Conservation (phyloP, 1,140 invertebrate species). For the Druon quercuslanigerum region DNA sequence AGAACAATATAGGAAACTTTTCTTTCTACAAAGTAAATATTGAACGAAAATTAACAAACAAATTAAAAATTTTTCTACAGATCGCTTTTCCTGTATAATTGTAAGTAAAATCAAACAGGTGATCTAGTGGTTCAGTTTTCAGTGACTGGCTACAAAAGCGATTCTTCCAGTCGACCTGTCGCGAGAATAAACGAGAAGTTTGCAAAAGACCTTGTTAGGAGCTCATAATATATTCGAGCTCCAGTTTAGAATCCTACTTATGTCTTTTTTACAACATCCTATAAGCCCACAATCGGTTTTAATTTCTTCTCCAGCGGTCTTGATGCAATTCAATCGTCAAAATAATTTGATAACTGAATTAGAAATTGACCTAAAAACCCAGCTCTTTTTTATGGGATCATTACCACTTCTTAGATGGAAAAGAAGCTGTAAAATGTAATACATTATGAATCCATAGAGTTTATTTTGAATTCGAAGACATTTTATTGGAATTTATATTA, state of each 20-base stretch:
- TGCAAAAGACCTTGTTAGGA: not conserved
- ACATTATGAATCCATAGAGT: no score
- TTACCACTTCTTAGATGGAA: no score
- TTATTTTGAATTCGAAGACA: no score
- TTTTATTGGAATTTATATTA: no score
- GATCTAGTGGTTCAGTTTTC: conserved; percentile 49
- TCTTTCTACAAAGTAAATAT: not conserved
- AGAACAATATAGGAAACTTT: not conserved
- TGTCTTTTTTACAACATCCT: not conserved
- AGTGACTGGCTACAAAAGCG: conserved; percentile 27
- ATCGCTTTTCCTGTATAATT: not conserved
- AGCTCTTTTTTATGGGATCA: no score
- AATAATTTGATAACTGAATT: not conserved
- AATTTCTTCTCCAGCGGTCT: no score
- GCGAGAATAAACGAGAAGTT: conserved; percentile 31
- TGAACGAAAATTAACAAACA: not conserved
- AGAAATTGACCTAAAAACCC: not conserved
- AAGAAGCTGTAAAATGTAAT: no score
- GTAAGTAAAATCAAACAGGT: conserved; percentile 6
- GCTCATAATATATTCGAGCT: conserved; percentile 20
- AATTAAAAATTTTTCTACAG: not conserved
- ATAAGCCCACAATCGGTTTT: no score
- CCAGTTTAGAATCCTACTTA: conserved; percentile 1
- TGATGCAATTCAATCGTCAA: no score
- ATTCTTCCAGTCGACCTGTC: conserved; percentile 42